Percentiles rank a stretch among this genome's conserved stretches.
phyloP scores from a whole-genome alignment of 2,797 vertebrate species.

The Fundulus diaphanus region DNA sequence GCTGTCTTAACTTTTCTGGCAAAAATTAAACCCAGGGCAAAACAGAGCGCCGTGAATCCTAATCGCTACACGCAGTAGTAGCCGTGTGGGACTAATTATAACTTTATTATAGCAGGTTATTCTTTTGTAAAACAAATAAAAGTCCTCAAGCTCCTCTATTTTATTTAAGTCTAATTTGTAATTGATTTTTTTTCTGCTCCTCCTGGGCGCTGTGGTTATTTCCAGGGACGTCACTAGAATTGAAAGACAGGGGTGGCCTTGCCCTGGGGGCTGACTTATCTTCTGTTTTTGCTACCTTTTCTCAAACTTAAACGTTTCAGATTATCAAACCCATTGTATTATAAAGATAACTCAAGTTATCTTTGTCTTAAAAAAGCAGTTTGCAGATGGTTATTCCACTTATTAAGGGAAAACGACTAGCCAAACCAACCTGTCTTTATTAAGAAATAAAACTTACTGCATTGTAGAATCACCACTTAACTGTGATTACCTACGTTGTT shows the following conservation, averaged over 20 bases:
- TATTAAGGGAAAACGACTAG: not conserved
- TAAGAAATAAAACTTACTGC: not conserved
- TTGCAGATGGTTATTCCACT: not conserved
- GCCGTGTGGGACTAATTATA: not conserved
- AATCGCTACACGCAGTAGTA: not conserved
- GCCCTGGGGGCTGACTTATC: not conserved
- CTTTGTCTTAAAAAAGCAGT: not conserved
- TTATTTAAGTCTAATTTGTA: not conserved
- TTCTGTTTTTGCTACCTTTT: not conserved
- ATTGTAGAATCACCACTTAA: not conserved
- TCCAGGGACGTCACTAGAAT: not conserved
- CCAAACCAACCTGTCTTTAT: not conserved
- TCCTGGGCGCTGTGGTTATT: not conserved
- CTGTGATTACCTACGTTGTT: not conserved
- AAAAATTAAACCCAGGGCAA: not conserved
- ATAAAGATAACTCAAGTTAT: not conserved
- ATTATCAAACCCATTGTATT: not conserved
- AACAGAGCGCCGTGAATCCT: conserved; percentile 1
- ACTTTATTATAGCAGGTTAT: not conserved
- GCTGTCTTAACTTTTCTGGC: not conserved
- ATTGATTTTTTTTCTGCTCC: not conserved
- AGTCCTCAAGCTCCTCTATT: not conserved
- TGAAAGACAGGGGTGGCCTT: not conserved
- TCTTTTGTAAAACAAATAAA: not conserved
- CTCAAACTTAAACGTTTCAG: not conserved